These are phyloP conservation scores for Halictus rubicundus DNA, from an alignment of 1,140 invertebrate species.

Conservation along the genomic window DNA sequence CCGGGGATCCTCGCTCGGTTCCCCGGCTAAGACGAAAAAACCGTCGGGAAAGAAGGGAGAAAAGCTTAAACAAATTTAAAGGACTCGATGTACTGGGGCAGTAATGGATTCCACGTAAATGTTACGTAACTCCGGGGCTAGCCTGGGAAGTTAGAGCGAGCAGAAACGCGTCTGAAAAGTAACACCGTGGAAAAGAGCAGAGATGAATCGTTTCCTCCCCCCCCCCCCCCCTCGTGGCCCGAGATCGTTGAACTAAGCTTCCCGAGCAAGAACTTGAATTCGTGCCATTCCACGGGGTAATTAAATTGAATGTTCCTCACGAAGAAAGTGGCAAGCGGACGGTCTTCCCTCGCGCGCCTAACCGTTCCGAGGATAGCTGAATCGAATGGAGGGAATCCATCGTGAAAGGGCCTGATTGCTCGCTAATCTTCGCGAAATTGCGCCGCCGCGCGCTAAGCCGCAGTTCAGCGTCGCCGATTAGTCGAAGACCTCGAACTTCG, in stretches of 20 bases:
- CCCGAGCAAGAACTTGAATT: slow-evolving; percentile 38
- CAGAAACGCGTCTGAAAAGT: slow-evolving; percentile 23
- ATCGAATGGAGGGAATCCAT: slow-evolving; percentile 57
- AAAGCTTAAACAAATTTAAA: background rate
- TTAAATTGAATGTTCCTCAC: slow-evolving; percentile 61
- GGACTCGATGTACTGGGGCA: background rate
- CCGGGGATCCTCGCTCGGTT: background rate
- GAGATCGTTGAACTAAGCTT: slow-evolving; percentile 33
- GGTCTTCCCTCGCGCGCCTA: slow-evolving; percentile 13
- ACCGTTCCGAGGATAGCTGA: slow-evolving; percentile 52
- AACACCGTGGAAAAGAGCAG: slow-evolving; percentile 40
- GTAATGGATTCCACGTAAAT: background rate
- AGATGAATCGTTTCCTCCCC: slow-evolving; percentile 49
- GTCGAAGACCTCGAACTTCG: slow-evolving; percentile 61
- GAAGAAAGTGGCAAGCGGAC: slow-evolving; percentile 57
- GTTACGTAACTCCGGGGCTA: background rate
- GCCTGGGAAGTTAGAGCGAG: slow-evolving; percentile 4
- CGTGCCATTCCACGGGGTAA: slow-evolving; percentile 52
- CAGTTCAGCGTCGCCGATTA: slow-evolving; percentile 61
- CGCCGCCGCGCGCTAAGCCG: slow-evolving; percentile 38
- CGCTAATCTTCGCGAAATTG: slow-evolving; percentile 66
- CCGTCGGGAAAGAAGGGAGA: background rate
- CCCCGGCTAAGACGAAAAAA: background rate
- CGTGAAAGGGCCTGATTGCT: slow-evolving; percentile 65
- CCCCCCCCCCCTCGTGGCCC: background rate